phyloP scores from a whole-genome alignment of 2,113 vertebrate genomes.

The Cricetomys ansorgei region DNA sequence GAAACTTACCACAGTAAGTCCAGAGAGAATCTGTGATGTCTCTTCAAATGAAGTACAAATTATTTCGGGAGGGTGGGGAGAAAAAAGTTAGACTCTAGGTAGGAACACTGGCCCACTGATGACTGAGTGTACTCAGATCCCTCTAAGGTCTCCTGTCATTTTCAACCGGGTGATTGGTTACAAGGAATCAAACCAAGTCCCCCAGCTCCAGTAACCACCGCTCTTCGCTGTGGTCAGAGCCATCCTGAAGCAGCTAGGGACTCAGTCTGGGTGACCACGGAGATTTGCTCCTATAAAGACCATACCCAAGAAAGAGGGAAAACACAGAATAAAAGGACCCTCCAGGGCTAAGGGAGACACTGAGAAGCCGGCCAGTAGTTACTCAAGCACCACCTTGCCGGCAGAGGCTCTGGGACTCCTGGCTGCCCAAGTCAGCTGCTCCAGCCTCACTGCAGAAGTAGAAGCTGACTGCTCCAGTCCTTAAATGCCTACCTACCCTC shows the following conservation, averaged over 20 bases:
- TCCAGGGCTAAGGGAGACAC: neutral
- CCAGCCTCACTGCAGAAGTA: neutral
- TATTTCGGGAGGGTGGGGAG: neutral
- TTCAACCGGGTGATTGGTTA: neutral
- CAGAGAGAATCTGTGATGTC: neutral
- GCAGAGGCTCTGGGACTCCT: neutral
- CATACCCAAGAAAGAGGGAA: neutral
- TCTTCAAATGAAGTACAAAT: neutral
- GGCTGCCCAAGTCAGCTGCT: neutral
- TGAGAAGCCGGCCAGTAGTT: neutral
- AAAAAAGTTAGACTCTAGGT: neutral
- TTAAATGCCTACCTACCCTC: neutral
- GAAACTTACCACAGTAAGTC: neutral
- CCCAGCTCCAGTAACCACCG: neutral
- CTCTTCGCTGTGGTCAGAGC: neutral
- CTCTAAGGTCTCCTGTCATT: neutral
- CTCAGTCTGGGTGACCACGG: conserved; percentile 58
- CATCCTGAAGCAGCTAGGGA: neutral
- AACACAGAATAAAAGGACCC: neutral
- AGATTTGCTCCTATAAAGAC: conserved; percentile 1
- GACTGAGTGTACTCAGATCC: too few relatives aligned
- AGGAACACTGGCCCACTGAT: too few relatives aligned
- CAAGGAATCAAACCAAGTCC: neutral
- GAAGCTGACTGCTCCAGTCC: neutral
- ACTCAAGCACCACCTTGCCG: neutral